Conservation (phyloP, 2,888 invertebrate species). For the Fragum sueziense region DNA sequence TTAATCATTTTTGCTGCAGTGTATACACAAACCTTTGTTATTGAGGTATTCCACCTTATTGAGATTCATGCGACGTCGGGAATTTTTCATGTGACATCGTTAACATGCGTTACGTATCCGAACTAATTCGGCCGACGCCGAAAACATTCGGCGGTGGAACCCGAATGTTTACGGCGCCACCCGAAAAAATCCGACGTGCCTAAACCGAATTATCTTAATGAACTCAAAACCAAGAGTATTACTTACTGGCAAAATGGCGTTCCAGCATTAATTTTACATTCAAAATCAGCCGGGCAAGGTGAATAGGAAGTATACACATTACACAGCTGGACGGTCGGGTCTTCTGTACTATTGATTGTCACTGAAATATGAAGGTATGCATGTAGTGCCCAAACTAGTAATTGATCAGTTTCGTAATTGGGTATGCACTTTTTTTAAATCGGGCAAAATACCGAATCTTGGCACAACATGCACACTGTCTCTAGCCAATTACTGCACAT, state of each 20-base stretch:
- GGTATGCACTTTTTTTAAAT: neutral
- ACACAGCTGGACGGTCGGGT: neutral
- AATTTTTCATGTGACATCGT: too few species aligned
- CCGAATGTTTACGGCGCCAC: neutral
- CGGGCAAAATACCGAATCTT: too few species aligned
- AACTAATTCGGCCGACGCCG: neutral
- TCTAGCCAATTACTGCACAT: too few species aligned
- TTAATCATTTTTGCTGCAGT: too few species aligned
- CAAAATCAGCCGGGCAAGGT: neutral
- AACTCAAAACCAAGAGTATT: neutral
- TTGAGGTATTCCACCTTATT: too few species aligned
- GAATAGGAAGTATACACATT: neutral
- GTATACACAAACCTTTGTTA: too few species aligned
- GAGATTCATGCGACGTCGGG: too few species aligned
- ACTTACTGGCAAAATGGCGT: neutral
- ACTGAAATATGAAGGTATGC: neutral
- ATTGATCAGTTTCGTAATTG: neutral
- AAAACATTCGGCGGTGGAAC: neutral
- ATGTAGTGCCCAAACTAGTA: neutral
- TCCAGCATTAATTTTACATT: slow-evolving; percentile 2
- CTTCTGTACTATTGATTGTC: neutral
- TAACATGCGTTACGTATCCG: neutral
- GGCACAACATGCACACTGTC: too few species aligned
- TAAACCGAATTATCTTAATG: too few species aligned
- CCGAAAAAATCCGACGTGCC: neutral